A percentile compares a stretch with the other conserved stretches of the same genome.
phyloP scores from a whole-genome alignment of 2,797 vertebrate species.

The Lindbergichthys nudifrons region DNA sequence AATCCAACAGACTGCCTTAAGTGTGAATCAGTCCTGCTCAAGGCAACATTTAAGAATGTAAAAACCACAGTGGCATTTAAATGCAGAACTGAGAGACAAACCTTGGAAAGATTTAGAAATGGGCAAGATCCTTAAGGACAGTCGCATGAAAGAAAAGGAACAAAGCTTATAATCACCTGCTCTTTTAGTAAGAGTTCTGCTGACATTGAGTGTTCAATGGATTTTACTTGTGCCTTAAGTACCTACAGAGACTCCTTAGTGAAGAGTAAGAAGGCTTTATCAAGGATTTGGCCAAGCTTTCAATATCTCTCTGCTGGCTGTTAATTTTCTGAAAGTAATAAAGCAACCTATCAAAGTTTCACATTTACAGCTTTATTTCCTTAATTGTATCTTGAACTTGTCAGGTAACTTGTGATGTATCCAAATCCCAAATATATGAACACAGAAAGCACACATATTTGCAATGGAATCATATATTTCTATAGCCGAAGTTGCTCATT shows the following conservation, averaged over 20 bases:
- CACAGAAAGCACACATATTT: too few species aligned
- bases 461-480: too few species aligned
- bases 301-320: conserved; percentile 2
- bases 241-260: conserved; percentile 43
- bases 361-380: not conserved
- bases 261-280: conserved; percentile 50
- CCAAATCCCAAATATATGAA: too few species aligned
- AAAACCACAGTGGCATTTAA: conserved; percentile 36
- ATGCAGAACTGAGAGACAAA: conserved; percentile 24
- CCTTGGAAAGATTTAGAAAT: conserved; percentile 33
- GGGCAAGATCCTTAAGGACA: conserved; percentile 30
- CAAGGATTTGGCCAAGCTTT: conserved; percentile 46
- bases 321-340: conserved; percentile 41
- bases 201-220: conserved; percentile 62
- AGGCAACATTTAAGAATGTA: conserved; percentile 36
- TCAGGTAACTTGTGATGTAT: not conserved
- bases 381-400: not conserved
- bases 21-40: conserved; percentile 36
- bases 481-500: too few species aligned
- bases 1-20: conserved; percentile 23
- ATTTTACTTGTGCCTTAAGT: conserved; percentile 53
- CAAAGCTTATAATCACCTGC: conserved; percentile 32
- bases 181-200: conserved; percentile 57
- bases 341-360: conserved; percentile 27
- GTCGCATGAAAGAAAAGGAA: conserved; percentile 21